Percentiles rank a stretch among this genome's conserved stretches.
Conservation (phyloP, 2,888 invertebrate genomes). For the Caenorhabditis sp. region DNA sequence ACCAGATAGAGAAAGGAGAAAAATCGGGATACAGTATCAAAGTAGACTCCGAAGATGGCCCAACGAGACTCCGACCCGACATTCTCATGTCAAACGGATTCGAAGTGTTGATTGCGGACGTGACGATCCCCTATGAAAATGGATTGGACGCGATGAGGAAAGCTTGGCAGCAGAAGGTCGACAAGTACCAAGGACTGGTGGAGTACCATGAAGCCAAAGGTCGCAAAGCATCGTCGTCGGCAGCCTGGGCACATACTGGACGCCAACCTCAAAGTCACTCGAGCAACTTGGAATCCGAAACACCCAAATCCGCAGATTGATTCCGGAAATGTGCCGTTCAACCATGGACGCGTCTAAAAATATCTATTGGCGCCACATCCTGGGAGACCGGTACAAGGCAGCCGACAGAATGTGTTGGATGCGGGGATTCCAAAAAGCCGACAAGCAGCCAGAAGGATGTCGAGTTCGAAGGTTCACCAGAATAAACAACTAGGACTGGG, state of each 20-base stretch:
- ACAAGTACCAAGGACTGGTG: too few relatives aligned
- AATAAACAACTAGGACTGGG: too few relatives aligned
- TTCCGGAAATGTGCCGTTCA: background rate
- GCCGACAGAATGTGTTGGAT: too few relatives aligned
- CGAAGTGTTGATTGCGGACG: conserved; percentile 13
- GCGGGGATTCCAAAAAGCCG: too few relatives aligned
- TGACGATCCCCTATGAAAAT: conserved; percentile 22
- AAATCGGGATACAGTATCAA: conserved; percentile 1
- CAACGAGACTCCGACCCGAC: conserved; percentile 4
- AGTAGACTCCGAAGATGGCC: conserved; percentile 4
- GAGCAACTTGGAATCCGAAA: background rate
- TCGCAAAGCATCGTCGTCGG: conserved; percentile 16
- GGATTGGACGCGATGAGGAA: background rate
- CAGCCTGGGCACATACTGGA: conserved; percentile 11
- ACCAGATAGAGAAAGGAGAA: background rate
- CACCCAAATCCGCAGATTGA: background rate
- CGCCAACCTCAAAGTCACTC: background rate
- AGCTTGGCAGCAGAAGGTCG: conserved; percentile 3
- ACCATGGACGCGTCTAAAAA: conserved; percentile 7
- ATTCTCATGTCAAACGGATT: background rate
- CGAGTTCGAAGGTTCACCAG: too few relatives aligned
- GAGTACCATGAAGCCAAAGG: too few relatives aligned
- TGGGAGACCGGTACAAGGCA: background rate
- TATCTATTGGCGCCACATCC: conserved; percentile 28
- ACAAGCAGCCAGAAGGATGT: too few relatives aligned